These are phyloP conservation scores for Amphiduros pacificus DNA, from an alignment of 2,888 invertebrate genomes.

Conservation along the genomic window DNA sequence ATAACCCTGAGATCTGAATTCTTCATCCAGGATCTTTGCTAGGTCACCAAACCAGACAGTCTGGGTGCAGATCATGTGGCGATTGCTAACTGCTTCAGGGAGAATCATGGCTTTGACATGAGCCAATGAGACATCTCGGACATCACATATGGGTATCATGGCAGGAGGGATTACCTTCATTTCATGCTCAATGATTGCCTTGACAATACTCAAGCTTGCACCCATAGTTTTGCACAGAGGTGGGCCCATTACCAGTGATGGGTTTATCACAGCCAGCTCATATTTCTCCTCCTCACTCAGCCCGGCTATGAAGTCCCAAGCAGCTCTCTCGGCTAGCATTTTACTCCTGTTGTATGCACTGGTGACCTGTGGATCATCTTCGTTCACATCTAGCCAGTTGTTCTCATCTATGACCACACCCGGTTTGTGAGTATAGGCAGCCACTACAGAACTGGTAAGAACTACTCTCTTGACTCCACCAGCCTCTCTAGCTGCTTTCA, in stretches of 20 bases:
- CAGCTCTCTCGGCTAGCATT: slow-evolving; percentile 63
- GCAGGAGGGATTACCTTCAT: slow-evolving; percentile 59
- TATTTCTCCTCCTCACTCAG: slow-evolving; percentile 54
- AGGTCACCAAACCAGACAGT: slow-evolving; percentile 63
- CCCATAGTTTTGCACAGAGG: slow-evolving; percentile 31
- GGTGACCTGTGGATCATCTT: slow-evolving; percentile 33
- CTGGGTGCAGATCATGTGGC: slow-evolving; percentile 59
- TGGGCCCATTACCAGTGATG: slow-evolving; percentile 63
- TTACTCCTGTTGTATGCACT: slow-evolving; percentile 62
- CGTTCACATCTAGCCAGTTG: slow-evolving; percentile 21
- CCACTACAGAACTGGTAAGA: slow-evolving; percentile 62
- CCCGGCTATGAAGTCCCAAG: slow-evolving; percentile 64
- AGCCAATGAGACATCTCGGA: slow-evolving; percentile 62
- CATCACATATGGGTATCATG: slow-evolving; percentile 62
- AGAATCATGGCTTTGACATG: slow-evolving; percentile 26
- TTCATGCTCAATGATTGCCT: slow-evolving; percentile 52
- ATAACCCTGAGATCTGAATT: slow-evolving; percentile 61
- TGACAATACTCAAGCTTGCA: slow-evolving; percentile 49
- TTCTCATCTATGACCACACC: slow-evolving; percentile 6
- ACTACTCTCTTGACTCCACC: slow-evolving; percentile 62
- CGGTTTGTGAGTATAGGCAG: slow-evolving; percentile 33
- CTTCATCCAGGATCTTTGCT: slow-evolving; percentile 60
- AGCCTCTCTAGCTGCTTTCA: slow-evolving; percentile 60
- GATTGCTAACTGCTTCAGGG: slow-evolving; percentile 34
- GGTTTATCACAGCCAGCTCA: slow-evolving; percentile 63